Base-by-base conservation (phyloP, 2,113 vertebrate species). In the Hemichromis elongatus region DNA sequence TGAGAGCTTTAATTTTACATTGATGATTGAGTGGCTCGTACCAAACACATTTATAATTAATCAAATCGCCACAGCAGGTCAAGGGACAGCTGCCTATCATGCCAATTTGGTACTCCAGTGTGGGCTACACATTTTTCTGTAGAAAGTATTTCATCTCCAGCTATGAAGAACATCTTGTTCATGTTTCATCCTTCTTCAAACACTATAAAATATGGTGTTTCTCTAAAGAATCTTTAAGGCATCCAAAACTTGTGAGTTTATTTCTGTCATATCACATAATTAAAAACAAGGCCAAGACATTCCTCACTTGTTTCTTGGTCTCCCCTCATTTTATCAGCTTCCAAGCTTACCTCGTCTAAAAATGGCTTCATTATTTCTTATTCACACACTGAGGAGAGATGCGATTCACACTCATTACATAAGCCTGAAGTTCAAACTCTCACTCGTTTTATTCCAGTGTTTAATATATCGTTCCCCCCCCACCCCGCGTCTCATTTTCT, bases 311-410 rank as follows among this genome's bases (percentile, higher is more conserved):
- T 54, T 12, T 81, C 75, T 30, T 66, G 14, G 61, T 55, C 63
- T 35, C 40, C 42, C 59, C 42, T 55, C 1, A 11, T 63, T 54
- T 52, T 45, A 47, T 88, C 70, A 16, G 7, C 11, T 47, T 73
- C 78, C 52, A 77, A 81, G 56, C 82, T 86, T 81, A 87, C 82
- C 57, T 89, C 11, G 2, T 86, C 90, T 93, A 90, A 90, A 92
- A 90, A 92, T 90, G 84, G 87, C 66, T 45, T 87, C 82, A 91
- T 90, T 90, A 90, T 89, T 86, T 90, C 78, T 86, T 79, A 77
- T 91, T 93, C 88, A 53, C 87, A 91, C 86, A n/a, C 21, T 16
- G 59, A 84, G 19, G 12, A 80, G 63, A 87, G 66, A 90, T 50
- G 85, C n/a, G 79, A 87, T 91, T 90, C 86, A 82, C 90, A 86